These are phyloP conservation scores for Semotilus atromaculatus DNA, from an alignment of 2,797 vertebrate species.

Conservation along the genomic window DNA sequence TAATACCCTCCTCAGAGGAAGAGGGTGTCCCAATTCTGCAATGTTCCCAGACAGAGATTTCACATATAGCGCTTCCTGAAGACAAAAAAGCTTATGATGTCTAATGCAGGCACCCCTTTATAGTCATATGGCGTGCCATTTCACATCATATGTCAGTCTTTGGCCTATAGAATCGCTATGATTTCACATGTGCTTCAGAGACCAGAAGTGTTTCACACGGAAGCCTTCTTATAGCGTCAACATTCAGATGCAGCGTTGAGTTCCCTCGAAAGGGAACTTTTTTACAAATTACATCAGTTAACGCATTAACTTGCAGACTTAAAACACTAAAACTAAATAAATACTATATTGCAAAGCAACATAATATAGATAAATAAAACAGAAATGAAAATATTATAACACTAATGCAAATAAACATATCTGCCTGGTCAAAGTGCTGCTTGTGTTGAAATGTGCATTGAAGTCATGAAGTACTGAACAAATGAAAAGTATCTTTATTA, in stretches of 20 bases:
- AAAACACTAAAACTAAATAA: not conserved
- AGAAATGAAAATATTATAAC: not conserved
- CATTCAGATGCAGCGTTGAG: not conserved
- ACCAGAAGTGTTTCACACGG: too few relatives aligned
- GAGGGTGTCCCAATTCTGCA: not conserved
- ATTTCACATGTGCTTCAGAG: not conserved
- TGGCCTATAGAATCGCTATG: not conserved
- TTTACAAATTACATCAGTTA: not conserved
- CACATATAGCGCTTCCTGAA: not conserved
- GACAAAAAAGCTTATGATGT: not conserved
- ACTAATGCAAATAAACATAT: not conserved
- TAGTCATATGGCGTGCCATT: not conserved
- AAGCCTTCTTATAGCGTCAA: not conserved
- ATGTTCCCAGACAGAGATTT: not conserved
- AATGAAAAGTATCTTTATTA: constrained; percentile 45
- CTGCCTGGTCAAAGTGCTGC: not conserved
- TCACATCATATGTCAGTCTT: not conserved
- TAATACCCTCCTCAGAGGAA: not conserved
- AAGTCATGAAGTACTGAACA: not conserved
- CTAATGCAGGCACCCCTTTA: not conserved
- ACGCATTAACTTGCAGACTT: not conserved
- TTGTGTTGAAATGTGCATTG: not conserved
- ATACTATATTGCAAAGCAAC: not conserved
- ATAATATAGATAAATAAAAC: not conserved
- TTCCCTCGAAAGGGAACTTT: not conserved